Percentiles rank a stretch among this genome's conserved stretches.
Conservation (phyloP, 2,113 vertebrate genomes). For the Chunga burmeisteri region DNA sequence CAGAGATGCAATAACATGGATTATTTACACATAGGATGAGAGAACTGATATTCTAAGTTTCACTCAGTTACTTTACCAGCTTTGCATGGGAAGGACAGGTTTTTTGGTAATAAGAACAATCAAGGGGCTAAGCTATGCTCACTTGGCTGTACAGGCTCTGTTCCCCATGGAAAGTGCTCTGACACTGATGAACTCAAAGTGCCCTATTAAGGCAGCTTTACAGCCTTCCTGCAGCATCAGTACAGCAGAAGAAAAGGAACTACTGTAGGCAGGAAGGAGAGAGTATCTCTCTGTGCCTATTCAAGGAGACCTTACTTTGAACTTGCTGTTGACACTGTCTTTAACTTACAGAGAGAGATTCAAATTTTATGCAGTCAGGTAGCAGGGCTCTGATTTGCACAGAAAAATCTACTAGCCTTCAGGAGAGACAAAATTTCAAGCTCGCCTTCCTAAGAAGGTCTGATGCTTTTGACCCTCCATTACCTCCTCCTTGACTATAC, state of each 20-base stretch:
- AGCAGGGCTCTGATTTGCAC: background rate
- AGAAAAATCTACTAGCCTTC: background rate
- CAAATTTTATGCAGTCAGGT: background rate
- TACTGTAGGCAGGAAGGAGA: background rate
- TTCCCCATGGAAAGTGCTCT: background rate
- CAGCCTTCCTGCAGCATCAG: background rate
- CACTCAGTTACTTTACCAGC: background rate
- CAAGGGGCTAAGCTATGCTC: background rate
- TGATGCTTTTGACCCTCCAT: background rate
- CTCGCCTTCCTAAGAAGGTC: background rate
- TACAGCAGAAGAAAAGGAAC: background rate
- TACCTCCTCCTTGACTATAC: background rate
- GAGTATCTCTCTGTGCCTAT: background rate
- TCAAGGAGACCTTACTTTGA: background rate
- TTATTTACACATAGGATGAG: background rate
- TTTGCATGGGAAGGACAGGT: background rate
- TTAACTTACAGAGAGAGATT: background rate
- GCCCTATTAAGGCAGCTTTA: background rate
- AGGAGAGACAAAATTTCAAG: background rate
- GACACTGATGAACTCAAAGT: background rate
- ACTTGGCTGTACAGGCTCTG: background rate
- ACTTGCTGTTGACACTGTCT: background rate
- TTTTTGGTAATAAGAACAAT: background rate
- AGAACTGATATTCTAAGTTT: background rate
- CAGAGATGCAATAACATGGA: background rate